Percentiles rank a stretch among this genome's conserved stretches.
These are phyloP conservation scores for Dryobota labecula DNA, from an alignment of 2,888 invertebrate species.

Conservation along the genomic window DNA sequence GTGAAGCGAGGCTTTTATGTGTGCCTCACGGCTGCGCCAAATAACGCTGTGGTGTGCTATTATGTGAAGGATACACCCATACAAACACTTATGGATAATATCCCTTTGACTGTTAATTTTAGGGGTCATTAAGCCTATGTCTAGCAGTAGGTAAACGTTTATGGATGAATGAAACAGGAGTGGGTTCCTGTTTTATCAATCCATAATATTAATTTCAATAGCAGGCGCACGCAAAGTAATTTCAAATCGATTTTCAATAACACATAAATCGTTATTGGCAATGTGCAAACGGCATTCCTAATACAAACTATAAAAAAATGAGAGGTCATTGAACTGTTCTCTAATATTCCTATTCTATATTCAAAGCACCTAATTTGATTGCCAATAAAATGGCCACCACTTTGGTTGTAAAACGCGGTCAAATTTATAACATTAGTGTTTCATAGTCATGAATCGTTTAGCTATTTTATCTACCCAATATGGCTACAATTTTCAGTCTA, in stretches of 20 bases:
- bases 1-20: too few relatives aligned
- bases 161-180: not conserved
- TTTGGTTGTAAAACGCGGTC: conserved; percentile 39
- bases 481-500: conserved; percentile 21
- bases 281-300: conserved; percentile 31
- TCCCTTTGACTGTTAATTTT: conserved; percentile 5
- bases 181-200: too few relatives aligned
- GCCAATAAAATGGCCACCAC: conserved; percentile 44
- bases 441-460: conserved; percentile 39
- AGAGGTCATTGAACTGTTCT: conserved; percentile 35
- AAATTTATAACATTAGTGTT: conserved; percentile 45
- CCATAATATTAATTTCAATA: conserved; percentile 6
- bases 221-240: conserved; percentile 6
- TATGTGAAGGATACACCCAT: too few relatives aligned
- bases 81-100: conserved; percentile 9
- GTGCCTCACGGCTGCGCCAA: not conserved
- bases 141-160: conserved; percentile 1
- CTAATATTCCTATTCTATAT: conserved; percentile 42
- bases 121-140: conserved; percentile 2
- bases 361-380: conserved; percentile 55
- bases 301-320: conserved; percentile 10
- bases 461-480: conserved; percentile 15
- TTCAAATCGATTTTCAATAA: conserved; percentile 42
- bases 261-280: conserved; percentile 31
- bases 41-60: too few relatives aligned